Evolutionary conservation across 2,113 vertebrate species (phyloP).

Genomic region (Eclectus roratus): DNA sequence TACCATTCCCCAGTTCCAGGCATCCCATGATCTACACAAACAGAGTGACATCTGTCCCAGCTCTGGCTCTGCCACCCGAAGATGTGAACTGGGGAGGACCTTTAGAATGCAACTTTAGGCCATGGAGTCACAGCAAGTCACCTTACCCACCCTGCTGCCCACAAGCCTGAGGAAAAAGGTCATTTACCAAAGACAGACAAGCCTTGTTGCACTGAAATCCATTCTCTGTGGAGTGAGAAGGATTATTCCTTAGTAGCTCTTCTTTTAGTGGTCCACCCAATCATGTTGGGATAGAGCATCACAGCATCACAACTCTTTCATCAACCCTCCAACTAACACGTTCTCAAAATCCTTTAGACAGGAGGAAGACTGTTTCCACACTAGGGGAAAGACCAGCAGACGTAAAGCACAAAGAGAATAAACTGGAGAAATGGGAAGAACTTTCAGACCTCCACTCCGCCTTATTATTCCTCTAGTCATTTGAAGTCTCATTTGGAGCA

Average conservation of each 20-base stretch:
- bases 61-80: neutral
- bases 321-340: neutral
- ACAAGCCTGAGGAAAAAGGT: neutral
- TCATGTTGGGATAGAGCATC: neutral
- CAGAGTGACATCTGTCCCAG: rapidly evolving
- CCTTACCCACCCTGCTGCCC: neutral
- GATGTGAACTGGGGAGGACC: neutral
- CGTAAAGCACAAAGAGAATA: neutral
- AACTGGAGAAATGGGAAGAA: neutral
- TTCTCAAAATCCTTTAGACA: neutral
- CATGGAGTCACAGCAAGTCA: neutral
- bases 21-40: neutral
- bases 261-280: neutral
- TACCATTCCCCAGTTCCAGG: neutral
- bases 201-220: neutral
- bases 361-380: neutral
- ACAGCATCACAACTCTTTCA: neutral
- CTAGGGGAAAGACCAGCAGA: neutral
- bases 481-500: neutral
- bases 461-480: neutral
- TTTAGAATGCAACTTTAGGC: neutral
- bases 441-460: neutral
- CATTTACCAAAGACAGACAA: neutral
- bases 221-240: neutral
- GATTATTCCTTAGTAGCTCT: neutral